Evolutionary conservation across 2,113 vertebrate genomes (phyloP), one percentile per base, ranked within the genome.

Genomic region (Hippocampus mohnikei): DNA sequence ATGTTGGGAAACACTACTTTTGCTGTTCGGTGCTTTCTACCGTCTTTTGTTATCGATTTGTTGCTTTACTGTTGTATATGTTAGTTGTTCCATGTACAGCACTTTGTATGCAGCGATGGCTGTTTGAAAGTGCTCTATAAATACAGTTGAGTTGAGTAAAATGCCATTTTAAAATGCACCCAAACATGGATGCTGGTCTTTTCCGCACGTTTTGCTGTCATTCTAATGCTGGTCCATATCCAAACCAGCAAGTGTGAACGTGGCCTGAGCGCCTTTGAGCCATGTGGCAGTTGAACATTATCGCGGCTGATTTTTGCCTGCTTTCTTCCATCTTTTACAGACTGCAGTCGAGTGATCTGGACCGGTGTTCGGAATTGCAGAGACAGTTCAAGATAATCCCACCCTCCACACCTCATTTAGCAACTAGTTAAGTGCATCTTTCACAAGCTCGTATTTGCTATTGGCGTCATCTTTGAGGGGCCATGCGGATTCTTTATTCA

Each of bases 401-500:
- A 18, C 37, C 37, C 37, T 21, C 23, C 27, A 16, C 56, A 59
- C 56, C 56, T 59, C 56, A 16, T 33, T 37, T 37, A 37, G 21
- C 33, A 41, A 7, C 37, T 40, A 40, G 8, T 4, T 41, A 37
- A 62, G 18, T 62, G 41, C 27, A 16, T 15, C 16, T 5, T 42
- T 23, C 40, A 44, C 42, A 18, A 27, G 41, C n/a, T 46, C 6
- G 1, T 46, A 46, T 46, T 46, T 65, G 23, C n/a, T 12, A 64
- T 64, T 21, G 21, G 37, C 60, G 27, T 37, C 18, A 1, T 21
- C 48, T 50, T 50, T 50, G 48, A 20, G 18, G 48, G 48, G 48
- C 18, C 58, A 72, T 23, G 81, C 76, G 85, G 86, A 71, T 84
- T 86, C 91, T 91, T 92, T 91, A 90, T 90, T 82, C 72, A 82